phyloP scores from a whole-genome alignment of 2,113 vertebrate species.

The Xiphophorus couchianus region DNA sequence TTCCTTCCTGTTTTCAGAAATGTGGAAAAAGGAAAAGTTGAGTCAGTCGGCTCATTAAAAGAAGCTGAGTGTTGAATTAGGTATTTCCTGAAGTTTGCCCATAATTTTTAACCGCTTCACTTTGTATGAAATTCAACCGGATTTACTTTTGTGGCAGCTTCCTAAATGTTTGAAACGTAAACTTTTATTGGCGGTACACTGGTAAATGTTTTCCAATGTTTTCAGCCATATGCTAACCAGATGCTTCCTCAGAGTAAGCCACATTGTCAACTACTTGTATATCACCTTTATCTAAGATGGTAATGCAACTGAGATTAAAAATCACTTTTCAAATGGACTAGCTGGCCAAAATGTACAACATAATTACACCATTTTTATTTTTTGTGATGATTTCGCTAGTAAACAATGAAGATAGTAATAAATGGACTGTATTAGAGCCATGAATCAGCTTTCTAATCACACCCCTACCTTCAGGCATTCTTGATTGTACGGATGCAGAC shows the following conservation, averaged over 20 bases:
- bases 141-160: not conserved
- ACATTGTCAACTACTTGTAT: not conserved
- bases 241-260: slow-evolving; percentile 2
- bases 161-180: not conserved
- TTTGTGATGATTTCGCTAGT: not conserved
- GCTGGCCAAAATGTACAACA: too few relatives aligned
- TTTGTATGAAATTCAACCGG: not conserved
- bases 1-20: slow-evolving; percentile 11
- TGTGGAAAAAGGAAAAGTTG: slow-evolving; percentile 7
- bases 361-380: not conserved
- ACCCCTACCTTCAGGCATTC: not conserved
- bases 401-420: not conserved
- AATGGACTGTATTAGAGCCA: not conserved
- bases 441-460: not conserved
- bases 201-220: not conserved
- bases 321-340: too few relatives aligned
- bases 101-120: not conserved
- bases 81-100: not conserved
- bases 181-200: not conserved
- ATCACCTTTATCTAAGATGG: not conserved
- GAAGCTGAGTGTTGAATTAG: not conserved
- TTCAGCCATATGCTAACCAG: not conserved
- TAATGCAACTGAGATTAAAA: too few relatives aligned
- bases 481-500: not conserved
- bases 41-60: not conserved